phyloP scores from a whole-genome alignment of 2,888 invertebrate genomes.

The Hymenopus coronatus region DNA sequence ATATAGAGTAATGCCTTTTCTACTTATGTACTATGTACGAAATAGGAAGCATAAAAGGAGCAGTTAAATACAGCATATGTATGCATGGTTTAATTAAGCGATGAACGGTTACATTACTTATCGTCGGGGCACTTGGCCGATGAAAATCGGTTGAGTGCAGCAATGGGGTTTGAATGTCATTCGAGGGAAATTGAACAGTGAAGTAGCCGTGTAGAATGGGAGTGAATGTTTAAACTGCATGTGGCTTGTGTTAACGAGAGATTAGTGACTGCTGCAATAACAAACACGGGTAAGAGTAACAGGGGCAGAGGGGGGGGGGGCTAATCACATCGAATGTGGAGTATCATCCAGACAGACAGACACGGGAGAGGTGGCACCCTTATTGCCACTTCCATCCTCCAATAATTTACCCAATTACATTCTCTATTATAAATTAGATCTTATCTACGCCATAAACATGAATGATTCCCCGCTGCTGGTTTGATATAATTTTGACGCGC shows the following conservation, averaged over 20 bases:
- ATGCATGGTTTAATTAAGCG: no score
- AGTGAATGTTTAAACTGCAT: neutral
- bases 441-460: constrained; percentile 17
- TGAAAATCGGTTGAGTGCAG: neutral
- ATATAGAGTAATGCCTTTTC: no score
- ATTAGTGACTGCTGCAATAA: neutral
- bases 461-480: neutral
- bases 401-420: constrained; percentile 18
- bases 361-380: neutral
- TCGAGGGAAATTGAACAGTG: neutral
- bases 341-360: neutral
- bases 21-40: no score
- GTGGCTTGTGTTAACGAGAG: neutral
- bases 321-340: neutral
- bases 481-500: constrained; percentile 6
- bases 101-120: no score
- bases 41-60: no score
- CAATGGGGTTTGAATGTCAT: neutral
- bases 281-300: neutral
- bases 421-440: constrained; percentile 18
- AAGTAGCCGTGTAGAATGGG: neutral
- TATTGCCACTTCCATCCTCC: neutral
- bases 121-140: no score
- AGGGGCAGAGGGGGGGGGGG: neutral
- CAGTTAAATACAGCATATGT: no score